These are phyloP conservation scores for Pristis pectinata DNA, from an alignment of 2,797 vertebrate species.

Conservation along the genomic window DNA sequence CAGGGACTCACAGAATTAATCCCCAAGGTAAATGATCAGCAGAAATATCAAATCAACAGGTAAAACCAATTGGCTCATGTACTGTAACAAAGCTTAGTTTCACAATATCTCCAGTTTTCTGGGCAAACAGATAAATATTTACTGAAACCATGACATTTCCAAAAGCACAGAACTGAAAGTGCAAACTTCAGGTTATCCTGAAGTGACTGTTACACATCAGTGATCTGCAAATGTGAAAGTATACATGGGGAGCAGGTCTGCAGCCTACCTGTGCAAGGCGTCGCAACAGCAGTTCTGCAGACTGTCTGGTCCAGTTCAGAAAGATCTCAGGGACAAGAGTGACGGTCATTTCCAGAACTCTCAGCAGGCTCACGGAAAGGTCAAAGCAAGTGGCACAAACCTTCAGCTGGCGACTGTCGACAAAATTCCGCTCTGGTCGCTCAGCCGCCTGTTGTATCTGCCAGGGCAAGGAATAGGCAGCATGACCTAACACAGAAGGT, in stretches of 20 bases:
- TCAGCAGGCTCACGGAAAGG: conserved; percentile 89
- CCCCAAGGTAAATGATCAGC: background rate
- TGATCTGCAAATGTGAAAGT: background rate
- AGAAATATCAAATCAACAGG: background rate
- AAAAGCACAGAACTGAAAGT: background rate
- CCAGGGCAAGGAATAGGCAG: background rate
- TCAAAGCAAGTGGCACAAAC: conserved; percentile 98
- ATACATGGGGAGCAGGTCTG: background rate
- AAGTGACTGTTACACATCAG: too few species aligned
- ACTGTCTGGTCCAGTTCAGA: conserved; percentile 82
- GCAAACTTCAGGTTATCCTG: background rate
- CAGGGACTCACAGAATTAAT: too few species aligned
- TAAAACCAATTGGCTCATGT: background rate
- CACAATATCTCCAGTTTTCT: background rate
- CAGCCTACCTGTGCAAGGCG: conserved; percentile 83
- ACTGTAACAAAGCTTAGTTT: background rate
- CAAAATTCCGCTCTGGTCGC: conserved; percentile 89
- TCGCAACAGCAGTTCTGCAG: conserved; percentile 85
- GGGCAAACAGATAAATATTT: background rate
- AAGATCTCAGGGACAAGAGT: conserved; percentile 90
- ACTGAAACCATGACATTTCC: background rate
- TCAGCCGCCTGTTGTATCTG: conserved; percentile 98
- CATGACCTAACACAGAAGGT: background rate
- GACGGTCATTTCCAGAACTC: conserved; percentile 93
- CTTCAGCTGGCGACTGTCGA: conserved; percentile 94